Base-by-base conservation (phyloP, 2,113 vertebrate species). In the Microtus montanus region DNA sequence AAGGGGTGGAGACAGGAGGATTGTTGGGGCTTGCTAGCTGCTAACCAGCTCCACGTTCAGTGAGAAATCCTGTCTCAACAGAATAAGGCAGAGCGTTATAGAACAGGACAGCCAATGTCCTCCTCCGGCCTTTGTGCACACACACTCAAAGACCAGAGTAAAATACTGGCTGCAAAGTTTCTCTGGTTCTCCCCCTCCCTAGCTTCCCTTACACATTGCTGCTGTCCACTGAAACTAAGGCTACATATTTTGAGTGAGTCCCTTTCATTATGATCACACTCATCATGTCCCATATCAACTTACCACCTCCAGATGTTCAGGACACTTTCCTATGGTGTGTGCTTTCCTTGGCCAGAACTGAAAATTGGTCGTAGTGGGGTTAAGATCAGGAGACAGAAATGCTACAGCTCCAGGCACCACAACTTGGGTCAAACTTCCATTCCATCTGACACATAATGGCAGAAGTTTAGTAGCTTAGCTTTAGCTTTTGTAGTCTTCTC, bases 271-370 rank as follows among this genome's bases (percentile, higher is more conserved):
- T 11, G 47, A 44, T 38, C 30, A 33, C 9, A 11, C 13, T 64
- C 58, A 47, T 78, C 8, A 74, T 20, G 12, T 15, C 73, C 82
- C n/a, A 6, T 33, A 19, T 68, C 12, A 61, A 58, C 38, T 30
- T 30, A 74, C 77, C 30, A 35, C 74, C n/a, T 83, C 33, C 77
- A 89, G 2, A n/a, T 77, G 19, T 49, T 47, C 47, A 82, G 24
- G 10, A 52, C 1, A 49, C 44, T 1, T 12, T 47, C 28, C 13
- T n/a, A 3, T 6, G 54, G 47, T 61, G 6, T 1, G 4, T 35
- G 30, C 5, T 83, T 13, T 89, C 35, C 92, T 84, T 90, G 89
- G 3, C 74, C 30, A 68, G 49, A 93, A 87, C 7, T 68, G 73
- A 75, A 89, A 54, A 14, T 77, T 66, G 68, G 0, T 49, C 47